Evolutionary conservation across 2,797 vertebrate genomes (phyloP).

Genomic region (Potorous gilbertii): DNA sequence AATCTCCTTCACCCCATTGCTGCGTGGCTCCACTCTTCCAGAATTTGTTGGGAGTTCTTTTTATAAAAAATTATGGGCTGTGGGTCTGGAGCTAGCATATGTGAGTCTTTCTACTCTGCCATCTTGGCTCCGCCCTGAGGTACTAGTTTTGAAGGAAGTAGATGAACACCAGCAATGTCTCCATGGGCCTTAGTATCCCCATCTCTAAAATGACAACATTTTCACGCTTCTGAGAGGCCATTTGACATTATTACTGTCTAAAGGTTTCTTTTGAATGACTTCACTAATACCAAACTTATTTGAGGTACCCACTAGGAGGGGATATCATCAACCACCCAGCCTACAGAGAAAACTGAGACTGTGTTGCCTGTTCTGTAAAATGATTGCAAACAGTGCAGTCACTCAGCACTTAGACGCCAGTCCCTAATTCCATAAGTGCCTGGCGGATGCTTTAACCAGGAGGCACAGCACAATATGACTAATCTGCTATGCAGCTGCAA

Average conservation of each 20-base stretch:
- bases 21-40: too few species aligned
- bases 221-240: background rate
- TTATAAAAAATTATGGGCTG: too few species aligned
- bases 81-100: too few species aligned
- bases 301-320: background rate
- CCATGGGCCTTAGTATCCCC: background rate
- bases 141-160: background rate
- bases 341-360: slow-evolving; percentile 14
- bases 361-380: slow-evolving; percentile 33
- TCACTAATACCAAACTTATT: background rate
- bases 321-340: slow-evolving; percentile 43
- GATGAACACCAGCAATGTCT: background rate
- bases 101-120: too few species aligned
- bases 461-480: background rate
- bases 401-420: slow-evolving; percentile 57
- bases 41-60: too few species aligned
- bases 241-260: background rate
- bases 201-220: background rate
- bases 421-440: slow-evolving; percentile 72
- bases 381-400: slow-evolving; percentile 55
- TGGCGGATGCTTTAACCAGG: slow-evolving; percentile 43
- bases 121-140: fast-evolving
- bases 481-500: slow-evolving; percentile 72
- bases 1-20: too few species aligned
- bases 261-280: background rate